These are phyloP conservation scores for Melospiza melodia DNA, from an alignment of 2,113 vertebrate genomes.

Conservation along the genomic window DNA sequence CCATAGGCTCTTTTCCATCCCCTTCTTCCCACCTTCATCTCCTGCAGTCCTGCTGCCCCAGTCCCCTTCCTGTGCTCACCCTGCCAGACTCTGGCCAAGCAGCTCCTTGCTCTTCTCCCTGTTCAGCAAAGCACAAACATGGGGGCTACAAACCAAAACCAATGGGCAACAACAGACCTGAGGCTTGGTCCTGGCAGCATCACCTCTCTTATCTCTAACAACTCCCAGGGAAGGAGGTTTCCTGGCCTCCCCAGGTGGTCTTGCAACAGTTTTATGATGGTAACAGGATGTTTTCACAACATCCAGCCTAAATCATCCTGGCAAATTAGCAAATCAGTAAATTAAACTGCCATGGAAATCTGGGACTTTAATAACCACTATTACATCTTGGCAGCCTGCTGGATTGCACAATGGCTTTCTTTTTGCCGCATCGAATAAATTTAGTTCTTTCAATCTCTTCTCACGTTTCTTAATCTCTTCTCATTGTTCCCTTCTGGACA, in stretches of 20 bases:
- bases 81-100: background rate
- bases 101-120: background rate
- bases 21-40: background rate
- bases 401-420: slow-evolving; percentile 31
- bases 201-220: background rate
- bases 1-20: background rate
- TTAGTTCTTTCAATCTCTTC: background rate
- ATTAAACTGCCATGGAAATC: slow-evolving; percentile 43
- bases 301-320: slow-evolving; percentile 35
- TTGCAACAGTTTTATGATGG: background rate
- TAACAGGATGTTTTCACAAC: slow-evolving; percentile 51
- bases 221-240: background rate
- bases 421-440: slow-evolving; percentile 5
- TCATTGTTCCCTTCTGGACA: background rate
- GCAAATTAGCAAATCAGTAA: slow-evolving; percentile 52
- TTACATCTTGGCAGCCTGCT: slow-evolving; percentile 1
- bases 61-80: background rate
- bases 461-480: background rate
- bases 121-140: background rate
- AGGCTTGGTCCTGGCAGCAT: background rate
- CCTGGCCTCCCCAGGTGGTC: slow-evolving; percentile 45
- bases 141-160: background rate
- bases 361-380: slow-evolving; percentile 16
- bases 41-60: background rate
- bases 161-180: background rate